Base-by-base conservation (phyloP, 30 jellyfish, hydroid and myxozoan species). In the Turritopsis dohrnii region DNA sequence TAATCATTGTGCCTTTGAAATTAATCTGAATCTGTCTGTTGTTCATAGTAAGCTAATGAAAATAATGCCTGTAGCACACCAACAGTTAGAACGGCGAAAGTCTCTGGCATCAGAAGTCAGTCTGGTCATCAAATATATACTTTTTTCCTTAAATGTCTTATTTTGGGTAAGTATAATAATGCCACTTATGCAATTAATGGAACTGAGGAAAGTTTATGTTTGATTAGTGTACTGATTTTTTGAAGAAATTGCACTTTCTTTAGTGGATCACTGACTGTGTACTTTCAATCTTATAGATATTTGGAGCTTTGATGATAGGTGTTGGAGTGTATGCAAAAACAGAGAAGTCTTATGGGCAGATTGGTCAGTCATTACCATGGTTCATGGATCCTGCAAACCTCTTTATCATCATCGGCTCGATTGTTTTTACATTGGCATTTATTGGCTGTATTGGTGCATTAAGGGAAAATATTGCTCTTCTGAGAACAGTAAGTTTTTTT, bases 391-490 rank as follows among this genome's bases (percentile, higher is more conserved):
- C 98, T 4, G 84, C 98, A 18, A 88, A 89, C 69, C 72, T 76
- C 25, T 83, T 92, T 86, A 92, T 92, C 1, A 65, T 81, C 16
- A 27, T 92, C 81, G 98, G 98, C 22, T 80, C 93, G 21, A 28
- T 88, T 76, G 89, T 88, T 41, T 92, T 92, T 66, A 18, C 83
- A 52, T 52, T 92, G 28, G 96, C 98, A 20, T 92, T 92, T 71
- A 69, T 88, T 66, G 98, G 98, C 8, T 92, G 98, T 84, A 92
- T 92, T 87, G 98, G 98, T 28, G 85, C 98, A 4, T 66, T 92
- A 52, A 79, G 98, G 53, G 98, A 92, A 65, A 92, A 92, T 71
- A 79, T 88, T 75, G 65, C 85, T 71, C 71, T 92, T 83, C 89
- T 92, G 76, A 87, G 85, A 74, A 87, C 84, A 22, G 98, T 92